Evolutionary conservation across 2,888 invertebrate species (phyloP), one percentile per base, ranked within the genome.

Genomic region (Polydrusus pterygomalis): DNA sequence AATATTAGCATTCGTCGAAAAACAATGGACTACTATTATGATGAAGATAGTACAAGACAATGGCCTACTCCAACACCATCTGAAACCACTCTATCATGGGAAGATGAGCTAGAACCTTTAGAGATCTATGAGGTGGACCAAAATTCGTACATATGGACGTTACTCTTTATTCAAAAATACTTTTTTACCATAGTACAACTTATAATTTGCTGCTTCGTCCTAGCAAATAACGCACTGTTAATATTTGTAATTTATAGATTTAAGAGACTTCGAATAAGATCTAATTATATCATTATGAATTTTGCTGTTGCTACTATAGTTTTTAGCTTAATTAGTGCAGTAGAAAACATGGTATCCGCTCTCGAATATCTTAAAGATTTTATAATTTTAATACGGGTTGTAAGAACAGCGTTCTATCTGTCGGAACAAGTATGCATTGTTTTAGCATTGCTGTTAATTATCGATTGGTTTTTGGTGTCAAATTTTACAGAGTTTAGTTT

Each of bases 161-260:
- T n/a, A n/a, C 45, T 45, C n/a, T 45, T n/a, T 45, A 45, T 45
- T 45, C 45, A 45, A 45, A 34, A 34, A 34, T 34, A 34, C 8
- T 7, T 34, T 7, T 9, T 34, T 34, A 9, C 34, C 10, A 6
- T 34, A 34, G 10, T 43, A 43, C 9, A 43, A 43, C n/a, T 43
- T 49, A 49, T 49, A 18, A 2, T 17, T 5, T 17, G 47, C 17
- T 13, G 2, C 2, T 3, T 49, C 9, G 17, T 49, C 15, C 13
- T 49, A 17, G 47, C 47, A 17, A 17, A 49, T 17, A 49, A 49
- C 17, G 6, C 47, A 17, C 9, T 49, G 0, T 15, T 49, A 15
- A 49, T 49, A 18, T 17, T 49, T 49, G 0, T 9, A 1, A 49
- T 49, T 8, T 49, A 2, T 1, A 17, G 15, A 49, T 49, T 17